Percentiles rank a stretch among this genome's conserved stretches.
Evolutionary conservation across 2,888 invertebrate species (phyloP).

Genomic region (Osedax fenrisi): DNA sequence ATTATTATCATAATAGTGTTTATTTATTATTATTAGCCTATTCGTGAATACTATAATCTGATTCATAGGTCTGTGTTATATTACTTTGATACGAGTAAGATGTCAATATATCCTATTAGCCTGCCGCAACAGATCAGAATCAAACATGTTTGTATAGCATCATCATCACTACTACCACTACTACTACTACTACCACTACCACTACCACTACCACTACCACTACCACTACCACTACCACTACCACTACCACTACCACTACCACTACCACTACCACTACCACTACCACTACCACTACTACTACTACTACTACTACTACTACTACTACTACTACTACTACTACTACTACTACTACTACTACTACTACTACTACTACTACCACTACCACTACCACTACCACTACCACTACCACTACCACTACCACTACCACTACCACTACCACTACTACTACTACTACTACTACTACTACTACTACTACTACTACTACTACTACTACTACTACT

Average conservation of each 20-base stretch:
- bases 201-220: background rate
- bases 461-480: background rate
- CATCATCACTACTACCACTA: background rate
- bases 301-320: background rate
- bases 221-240: background rate
- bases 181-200: background rate
- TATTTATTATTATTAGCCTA: too few species aligned
- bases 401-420: background rate
- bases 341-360: background rate
- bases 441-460: background rate
- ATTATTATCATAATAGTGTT: too few species aligned
- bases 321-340: background rate
- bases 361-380: background rate
- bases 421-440: background rate
- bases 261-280: background rate
- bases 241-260: background rate
- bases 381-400: background rate
- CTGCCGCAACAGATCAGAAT: slow-evolving; percentile 36
- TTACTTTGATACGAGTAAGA: slow-evolving; percentile 44
- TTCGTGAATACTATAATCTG: too few species aligned
- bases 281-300: background rate
- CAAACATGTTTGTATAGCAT: background rate
- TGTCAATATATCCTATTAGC: slow-evolving; percentile 41
- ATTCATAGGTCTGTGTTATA: slow-evolving; percentile 49
- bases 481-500: background rate